Base-by-base conservation (phyloP, 2,888 invertebrate species). In the Drosophila mercatorum region DNA sequence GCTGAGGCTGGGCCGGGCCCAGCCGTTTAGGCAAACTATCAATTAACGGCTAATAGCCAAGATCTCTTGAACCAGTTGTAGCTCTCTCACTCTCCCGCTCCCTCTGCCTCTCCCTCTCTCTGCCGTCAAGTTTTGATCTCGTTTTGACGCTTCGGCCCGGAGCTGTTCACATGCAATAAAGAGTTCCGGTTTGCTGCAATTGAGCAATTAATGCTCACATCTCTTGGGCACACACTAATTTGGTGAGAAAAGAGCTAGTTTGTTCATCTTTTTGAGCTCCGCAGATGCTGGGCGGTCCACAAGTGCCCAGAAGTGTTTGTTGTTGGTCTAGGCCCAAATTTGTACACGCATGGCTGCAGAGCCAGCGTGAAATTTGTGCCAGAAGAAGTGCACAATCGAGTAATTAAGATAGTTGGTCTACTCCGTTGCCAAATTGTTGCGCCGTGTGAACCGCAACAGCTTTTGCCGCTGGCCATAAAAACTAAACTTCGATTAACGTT, bases 31-130 rank as follows among this genome's bases (percentile, higher is more conserved):
- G 73, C 80, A 80, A 82, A 83, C 89, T 84, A 84, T 84, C 84
- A 84, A 88, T 84, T 84, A 84, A 88, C 86, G 71, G 68, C 83
- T 84, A 84, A 84, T 84, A 88, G 84, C 80, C 78, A 80, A 68
- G 65, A 75, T 60, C 74, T 60, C 74, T 68, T 77, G 72, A 72
- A 73, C 75, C 77, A 76, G 76, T 76, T 61, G 72, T 53, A 4
- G 1, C 28, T 14, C 28, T 5, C 7, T 14, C 14, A 6, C 7
- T 47, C n/a, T 47, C 47, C 3, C 7, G 26, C 28, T 47, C 7
- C 26, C 14, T 4, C 7, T 28, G 7, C 12, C 40, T 14, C 14
- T 40, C 40, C 12, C 12, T 38, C 12, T 38, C 4, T 17, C 31
- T 34, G 69, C 70, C 69, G 0, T 28, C 28, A 65, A 70, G 75